These are phyloP conservation scores for Gorsachius goisagi DNA, from an alignment of 2,113 vertebrate genomes.

Conservation along the genomic window DNA sequence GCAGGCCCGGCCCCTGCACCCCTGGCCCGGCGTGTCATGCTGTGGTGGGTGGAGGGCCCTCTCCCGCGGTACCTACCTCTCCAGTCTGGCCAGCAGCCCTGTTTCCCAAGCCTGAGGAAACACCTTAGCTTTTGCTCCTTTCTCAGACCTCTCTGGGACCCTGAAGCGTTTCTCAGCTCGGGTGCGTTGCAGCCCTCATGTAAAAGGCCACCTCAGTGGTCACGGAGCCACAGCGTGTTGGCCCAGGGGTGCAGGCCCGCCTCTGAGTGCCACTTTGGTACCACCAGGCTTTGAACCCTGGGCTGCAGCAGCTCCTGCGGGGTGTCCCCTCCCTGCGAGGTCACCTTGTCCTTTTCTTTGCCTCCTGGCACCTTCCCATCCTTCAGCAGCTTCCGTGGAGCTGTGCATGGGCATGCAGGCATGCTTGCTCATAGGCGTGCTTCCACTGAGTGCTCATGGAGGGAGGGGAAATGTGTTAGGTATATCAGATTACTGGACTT, in stretches of 20 bases:
- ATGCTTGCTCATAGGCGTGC: accelerated
- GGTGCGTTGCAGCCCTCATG: accelerated
- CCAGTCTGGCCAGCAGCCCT: not conserved
- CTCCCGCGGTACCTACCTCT: not conserved
- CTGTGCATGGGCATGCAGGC: not conserved
- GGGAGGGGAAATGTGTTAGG: accelerated
- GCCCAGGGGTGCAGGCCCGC: too few relatives aligned
- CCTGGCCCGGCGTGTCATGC: accelerated
- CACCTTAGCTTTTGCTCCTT: not conserved
- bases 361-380: not conserved
- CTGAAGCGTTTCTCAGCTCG: not conserved
- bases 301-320: not conserved
- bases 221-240: accelerated
- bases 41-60: not conserved
- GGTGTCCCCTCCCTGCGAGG: accelerated
- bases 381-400: accelerated
- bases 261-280: not conserved
- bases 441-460: accelerated
- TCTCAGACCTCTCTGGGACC: too few relatives aligned
- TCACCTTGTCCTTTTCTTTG: not conserved
- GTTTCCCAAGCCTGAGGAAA: not conserved
- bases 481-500: accelerated
- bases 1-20: not conserved
- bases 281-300: not conserved
- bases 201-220: not conserved